These are phyloP conservation scores for Apis florea DNA, from an alignment of 1,140 invertebrate genomes.

Conservation along the genomic window DNA sequence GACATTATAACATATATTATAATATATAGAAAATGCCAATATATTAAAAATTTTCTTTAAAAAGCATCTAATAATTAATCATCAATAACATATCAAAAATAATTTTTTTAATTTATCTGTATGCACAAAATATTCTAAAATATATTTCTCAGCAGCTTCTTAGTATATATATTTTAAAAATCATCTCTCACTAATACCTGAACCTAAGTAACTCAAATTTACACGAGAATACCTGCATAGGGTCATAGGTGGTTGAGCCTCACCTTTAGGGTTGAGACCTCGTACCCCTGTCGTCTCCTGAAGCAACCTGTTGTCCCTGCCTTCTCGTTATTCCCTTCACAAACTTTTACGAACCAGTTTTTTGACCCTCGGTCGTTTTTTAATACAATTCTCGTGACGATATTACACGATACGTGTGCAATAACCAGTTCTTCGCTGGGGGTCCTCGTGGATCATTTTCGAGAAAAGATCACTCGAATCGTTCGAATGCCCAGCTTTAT, in stretches of 20 bases:
- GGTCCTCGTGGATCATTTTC: slow-evolving; percentile 36
- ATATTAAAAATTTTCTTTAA: too few relatives aligned
- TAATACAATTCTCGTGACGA: not conserved
- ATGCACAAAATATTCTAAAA: too few relatives aligned
- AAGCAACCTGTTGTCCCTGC: slow-evolving; percentile 62
- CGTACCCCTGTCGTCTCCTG: slow-evolving; percentile 37
- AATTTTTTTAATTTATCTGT: too few relatives aligned
- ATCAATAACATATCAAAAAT: too few relatives aligned
- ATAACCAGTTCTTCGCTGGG: slow-evolving; percentile 70
- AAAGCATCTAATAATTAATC: too few relatives aligned
- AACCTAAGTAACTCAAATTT: not conserved
- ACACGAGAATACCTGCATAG: slow-evolving; percentile 52
- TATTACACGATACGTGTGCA: slow-evolving; percentile 36
- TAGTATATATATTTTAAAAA: not conserved
- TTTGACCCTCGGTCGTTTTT: not conserved
- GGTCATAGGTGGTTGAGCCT: slow-evolving; percentile 72
- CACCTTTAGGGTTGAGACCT: slow-evolving; percentile 63
- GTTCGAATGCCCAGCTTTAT: slow-evolving; percentile 66
- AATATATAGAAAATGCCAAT: too few relatives aligned
- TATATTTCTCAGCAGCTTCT: too few relatives aligned
- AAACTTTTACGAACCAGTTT: slow-evolving; percentile 54
- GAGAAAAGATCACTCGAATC: slow-evolving; percentile 9
- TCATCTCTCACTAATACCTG: not conserved
- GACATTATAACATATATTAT: too few relatives aligned
- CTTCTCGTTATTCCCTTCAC: slow-evolving; percentile 17